Evolutionary conservation across 2,113 vertebrate genomes (phyloP).

Genomic region (Mola mola): DNA sequence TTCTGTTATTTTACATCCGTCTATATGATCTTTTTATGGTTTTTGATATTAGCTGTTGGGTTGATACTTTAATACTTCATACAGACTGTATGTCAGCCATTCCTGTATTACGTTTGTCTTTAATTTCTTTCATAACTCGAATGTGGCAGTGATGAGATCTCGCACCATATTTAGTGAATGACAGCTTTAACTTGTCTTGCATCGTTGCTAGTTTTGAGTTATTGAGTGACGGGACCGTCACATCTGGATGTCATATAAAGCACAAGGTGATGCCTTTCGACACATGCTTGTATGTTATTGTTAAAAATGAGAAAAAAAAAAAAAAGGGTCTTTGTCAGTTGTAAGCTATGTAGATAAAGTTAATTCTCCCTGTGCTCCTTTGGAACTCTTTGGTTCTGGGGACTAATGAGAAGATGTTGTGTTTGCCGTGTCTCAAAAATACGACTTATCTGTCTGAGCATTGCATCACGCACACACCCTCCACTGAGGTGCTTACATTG

Average conservation of each 20-base stretch:
- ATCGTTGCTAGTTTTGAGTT: conserved; percentile 40
- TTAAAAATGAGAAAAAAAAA: conserved; percentile 16
- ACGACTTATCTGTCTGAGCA: conserved; percentile 62
- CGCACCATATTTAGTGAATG: conserved; percentile 43
- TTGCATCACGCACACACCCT: conserved; percentile 48
- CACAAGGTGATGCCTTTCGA: conserved; percentile 64
- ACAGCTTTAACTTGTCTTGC: conserved; percentile 54
- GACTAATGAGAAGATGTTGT: conserved; percentile 42
- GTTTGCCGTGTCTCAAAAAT: conserved; percentile 60
- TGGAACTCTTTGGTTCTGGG: conserved; percentile 59
- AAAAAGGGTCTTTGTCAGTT: conserved; percentile 29
- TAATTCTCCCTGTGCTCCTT: conserved; percentile 31
- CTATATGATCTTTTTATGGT: conserved; percentile 16
- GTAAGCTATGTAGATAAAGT: conserved; percentile 58
- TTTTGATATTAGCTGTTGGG: conserved; percentile 37
- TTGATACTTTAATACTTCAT: conserved; percentile 46
- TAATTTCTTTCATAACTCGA: conserved; percentile 28
- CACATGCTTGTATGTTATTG: conserved; percentile 39
- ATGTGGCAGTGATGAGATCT: conserved; percentile 7
- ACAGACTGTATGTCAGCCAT: conserved; percentile 31
- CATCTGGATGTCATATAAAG: conserved; percentile 45
- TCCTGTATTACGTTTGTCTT: neutral
- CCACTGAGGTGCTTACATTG: conserved; percentile 52
- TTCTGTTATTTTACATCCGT: conserved; percentile 27
- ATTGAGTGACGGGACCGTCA: conserved; percentile 22